Evolutionary conservation across 2,888 invertebrate genomes (phyloP), one percentile per base, ranked within the genome.

Genomic region (Nomada fabriciana): DNA sequence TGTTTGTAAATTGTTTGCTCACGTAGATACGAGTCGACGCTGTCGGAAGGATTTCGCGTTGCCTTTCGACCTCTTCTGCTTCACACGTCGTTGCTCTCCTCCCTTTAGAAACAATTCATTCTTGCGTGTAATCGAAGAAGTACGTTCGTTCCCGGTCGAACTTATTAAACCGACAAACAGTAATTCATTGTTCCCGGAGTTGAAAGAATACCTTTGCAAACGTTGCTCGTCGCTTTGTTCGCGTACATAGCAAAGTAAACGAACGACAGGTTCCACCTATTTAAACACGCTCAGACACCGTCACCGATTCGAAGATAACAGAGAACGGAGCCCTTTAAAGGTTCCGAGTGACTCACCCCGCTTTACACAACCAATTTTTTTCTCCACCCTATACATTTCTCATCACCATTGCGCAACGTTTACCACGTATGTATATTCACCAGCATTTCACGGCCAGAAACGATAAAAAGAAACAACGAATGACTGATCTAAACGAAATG

Each of bases 301-400:
- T 36, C 71, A 55, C 65, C 61, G 67, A 80, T 80, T 77, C 55
- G 60, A 42, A 70, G 81, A 82, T 80, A 80, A 80, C 70, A 43
- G 61, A 55, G 69, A 59, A 57, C 60, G 25, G 57, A 55, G 25
- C 20, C 47, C 47, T 81, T 69, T 76, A 82, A 82, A 76, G 81
- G 60, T 65, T 53, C 25, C 4, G 18, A 72, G 11, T 72, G 64
- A 2, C 63, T 55, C 60, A n/a, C 53, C 47, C 57, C 29, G 57
- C n/a, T 59, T 47, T n/a, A 47, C 15, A 13, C 47, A 47, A 13
- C 47, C 15, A 47, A 47, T 47, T 47, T 60, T 60, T 52, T 53
- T 53, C n/a, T n/a, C 18, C 11, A n/a, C 36, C 15, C 20, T 50
- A 25, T 47, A 20, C 61, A 55, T 75, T 63, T 53, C 25, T 74